Conservation (phyloP, 2,797 vertebrate genomes). For the Molothrus aeneus region DNA sequence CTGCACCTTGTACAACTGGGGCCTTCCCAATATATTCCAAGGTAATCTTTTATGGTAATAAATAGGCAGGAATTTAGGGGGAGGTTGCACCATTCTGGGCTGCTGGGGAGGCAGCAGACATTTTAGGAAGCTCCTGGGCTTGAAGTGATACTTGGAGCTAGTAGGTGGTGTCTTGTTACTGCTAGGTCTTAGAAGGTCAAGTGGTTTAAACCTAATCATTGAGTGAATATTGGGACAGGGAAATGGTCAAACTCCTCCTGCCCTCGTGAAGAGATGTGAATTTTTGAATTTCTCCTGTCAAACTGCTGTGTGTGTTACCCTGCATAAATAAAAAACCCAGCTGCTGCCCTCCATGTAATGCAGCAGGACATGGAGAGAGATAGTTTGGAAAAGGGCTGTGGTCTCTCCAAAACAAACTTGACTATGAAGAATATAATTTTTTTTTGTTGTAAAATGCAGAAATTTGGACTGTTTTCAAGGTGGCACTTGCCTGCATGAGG, state of each 20-base stretch:
- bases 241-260: background rate
- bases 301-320: background rate
- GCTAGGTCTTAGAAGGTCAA: conserved; percentile 16
- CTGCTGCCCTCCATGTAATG: background rate
- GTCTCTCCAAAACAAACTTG: background rate
- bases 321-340: background rate
- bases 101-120: conserved; percentile 40
- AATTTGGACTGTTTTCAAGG: background rate
- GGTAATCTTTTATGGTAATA: conserved; percentile 26
- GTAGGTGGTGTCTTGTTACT: conserved; percentile 44
- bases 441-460: background rate
- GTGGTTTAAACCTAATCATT: background rate
- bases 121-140: conserved; percentile 40
- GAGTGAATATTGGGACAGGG: background rate
- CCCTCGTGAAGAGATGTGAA: background rate
- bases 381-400: background rate
- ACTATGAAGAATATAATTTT: background rate
- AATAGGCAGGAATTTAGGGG: background rate
- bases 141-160: conserved; percentile 3
- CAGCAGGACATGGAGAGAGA: background rate
- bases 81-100: conserved; percentile 24
- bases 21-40: background rate
- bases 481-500: background rate
- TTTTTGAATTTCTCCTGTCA: background rate
- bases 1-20: background rate